These are phyloP conservation scores for Syndactyla subalaris DNA, from an alignment of 2,797 vertebrate genomes.

Conservation along the genomic window DNA sequence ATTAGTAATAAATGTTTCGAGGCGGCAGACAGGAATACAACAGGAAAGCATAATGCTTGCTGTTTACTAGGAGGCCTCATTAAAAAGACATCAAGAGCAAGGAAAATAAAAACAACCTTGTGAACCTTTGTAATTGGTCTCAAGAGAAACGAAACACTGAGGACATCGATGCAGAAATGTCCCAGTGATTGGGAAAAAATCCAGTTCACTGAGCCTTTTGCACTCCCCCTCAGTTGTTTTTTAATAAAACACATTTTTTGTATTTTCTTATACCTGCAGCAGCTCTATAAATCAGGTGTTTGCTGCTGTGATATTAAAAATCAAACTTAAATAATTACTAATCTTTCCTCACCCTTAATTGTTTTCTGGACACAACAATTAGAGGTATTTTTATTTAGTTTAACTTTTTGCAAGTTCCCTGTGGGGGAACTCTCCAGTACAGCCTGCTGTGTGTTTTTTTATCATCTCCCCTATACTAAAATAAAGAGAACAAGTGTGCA, in stretches of 20 bases:
- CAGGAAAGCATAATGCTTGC: slow-evolving; percentile 76
- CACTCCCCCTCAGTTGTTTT: not conserved
- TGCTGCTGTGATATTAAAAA: not conserved
- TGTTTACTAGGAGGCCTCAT: slow-evolving; percentile 80
- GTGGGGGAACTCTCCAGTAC: not conserved
- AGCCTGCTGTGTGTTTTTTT: not conserved
- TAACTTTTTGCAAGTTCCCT: not conserved
- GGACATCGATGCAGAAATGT: slow-evolving; percentile 66
- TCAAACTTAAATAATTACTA: not conserved
- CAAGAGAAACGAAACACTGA: slow-evolving; percentile 64
- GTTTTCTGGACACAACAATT: not conserved
- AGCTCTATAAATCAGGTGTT: not conserved
- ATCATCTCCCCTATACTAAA: not conserved
- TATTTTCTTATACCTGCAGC: not conserved
- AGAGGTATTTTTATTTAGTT: not conserved
- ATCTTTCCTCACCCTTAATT: not conserved
- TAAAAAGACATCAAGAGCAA: slow-evolving; percentile 85
- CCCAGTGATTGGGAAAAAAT: not conserved
- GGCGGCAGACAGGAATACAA: slow-evolving; percentile 80
- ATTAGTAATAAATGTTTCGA: slow-evolving; percentile 76
- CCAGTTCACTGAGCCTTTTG: not conserved
- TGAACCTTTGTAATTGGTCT: slow-evolving; percentile 82
- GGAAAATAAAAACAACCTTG: slow-evolving; percentile 79
- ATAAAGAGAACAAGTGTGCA: not conserved
- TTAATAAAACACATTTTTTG: not conserved